Percentiles rank a stretch among this genome's conserved stretches.
Conservation (phyloP, 2,113 vertebrate genomes). For the Lucifuga dentata region DNA sequence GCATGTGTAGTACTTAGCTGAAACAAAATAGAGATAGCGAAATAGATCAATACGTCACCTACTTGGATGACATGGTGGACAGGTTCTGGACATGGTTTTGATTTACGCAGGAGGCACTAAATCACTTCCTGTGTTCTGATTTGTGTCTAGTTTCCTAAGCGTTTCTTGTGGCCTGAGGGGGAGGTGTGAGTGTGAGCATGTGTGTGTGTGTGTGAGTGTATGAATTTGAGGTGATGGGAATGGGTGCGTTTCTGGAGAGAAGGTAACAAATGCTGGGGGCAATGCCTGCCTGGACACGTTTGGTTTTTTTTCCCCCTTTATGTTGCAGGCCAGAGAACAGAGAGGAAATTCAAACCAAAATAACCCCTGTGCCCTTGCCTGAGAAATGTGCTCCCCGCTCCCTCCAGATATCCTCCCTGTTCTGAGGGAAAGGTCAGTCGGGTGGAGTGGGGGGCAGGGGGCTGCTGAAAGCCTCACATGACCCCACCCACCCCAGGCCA, state of each 20-base stretch:
- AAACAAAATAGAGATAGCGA: constrained; percentile 70
- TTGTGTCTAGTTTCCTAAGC: constrained; percentile 78
- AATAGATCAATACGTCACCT: constrained; percentile 78
- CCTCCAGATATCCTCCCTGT: constrained; percentile 63
- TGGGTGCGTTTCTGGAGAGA: constrained; percentile 58
- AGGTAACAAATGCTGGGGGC: constrained; percentile 65
- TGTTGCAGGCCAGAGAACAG: constrained; percentile 74
- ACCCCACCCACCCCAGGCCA: constrained; percentile 20
- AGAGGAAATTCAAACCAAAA: constrained; percentile 79
- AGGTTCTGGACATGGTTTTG: constrained; percentile 75
- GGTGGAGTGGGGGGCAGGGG: constrained; percentile 35
- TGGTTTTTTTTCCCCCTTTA: constrained; percentile 46
- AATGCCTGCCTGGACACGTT: constrained; percentile 72
- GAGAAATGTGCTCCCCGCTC: constrained; percentile 66
- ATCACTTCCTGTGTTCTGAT: constrained; percentile 80
- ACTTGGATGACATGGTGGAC: constrained; percentile 72
- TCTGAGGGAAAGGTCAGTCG: constrained; percentile 73
- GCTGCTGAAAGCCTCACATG: constrained; percentile 25
- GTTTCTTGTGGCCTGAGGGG: constrained; percentile 65
- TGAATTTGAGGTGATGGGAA: constrained; percentile 45
- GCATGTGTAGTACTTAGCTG: constrained; percentile 27
- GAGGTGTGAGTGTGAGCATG: constrained; percentile 34
- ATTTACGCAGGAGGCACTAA: constrained; percentile 78
- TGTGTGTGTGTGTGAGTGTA: constrained; percentile 19
- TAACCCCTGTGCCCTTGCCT: constrained; percentile 74